These are phyloP conservation scores for Drosophila simulans DNA, from an alignment of 1,140 invertebrate genomes.

Conservation along the genomic window DNA sequence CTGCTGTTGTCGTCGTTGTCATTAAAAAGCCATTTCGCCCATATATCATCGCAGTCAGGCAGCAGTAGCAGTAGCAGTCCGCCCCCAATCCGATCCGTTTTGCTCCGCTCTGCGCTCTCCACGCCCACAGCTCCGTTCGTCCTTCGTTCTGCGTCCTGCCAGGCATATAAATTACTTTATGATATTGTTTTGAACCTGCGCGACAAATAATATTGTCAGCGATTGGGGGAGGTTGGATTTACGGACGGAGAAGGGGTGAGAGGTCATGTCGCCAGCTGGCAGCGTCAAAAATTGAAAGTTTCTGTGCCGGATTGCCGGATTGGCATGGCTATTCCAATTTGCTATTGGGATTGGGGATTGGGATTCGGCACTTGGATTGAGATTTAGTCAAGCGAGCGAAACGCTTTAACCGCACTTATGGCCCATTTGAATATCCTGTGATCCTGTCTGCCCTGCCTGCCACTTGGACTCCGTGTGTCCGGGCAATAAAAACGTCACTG, in stretches of 20 bases:
- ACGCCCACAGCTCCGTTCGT: conserved; percentile 3
- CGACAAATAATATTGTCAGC: conserved; percentile 80
- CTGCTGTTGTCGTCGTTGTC: conserved; percentile 82
- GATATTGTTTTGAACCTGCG: conserved; percentile 82
- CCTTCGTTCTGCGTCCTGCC: conserved; percentile 40
- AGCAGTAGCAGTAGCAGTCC: conserved; percentile 17
- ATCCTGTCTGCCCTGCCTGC: conserved; percentile 30
- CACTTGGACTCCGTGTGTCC: conserved; percentile 43
- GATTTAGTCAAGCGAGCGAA: conserved; percentile 73
- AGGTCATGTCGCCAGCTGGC: conserved; percentile 75
- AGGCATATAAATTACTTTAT: conserved; percentile 82
- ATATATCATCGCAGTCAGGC: conserved; percentile 67
- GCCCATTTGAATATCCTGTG: conserved; percentile 82
- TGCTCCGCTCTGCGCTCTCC: conserved; percentile 3
- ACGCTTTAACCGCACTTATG: conserved; percentile 80
- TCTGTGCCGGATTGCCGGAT: conserved; percentile 27
- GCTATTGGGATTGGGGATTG: not conserved
- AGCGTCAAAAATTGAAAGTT: conserved; percentile 80
- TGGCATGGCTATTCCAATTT: not conserved
- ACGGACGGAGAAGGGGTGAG: conserved; percentile 5
- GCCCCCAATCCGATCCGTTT: conserved; percentile 28
- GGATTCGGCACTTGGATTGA: conserved; percentile 46
- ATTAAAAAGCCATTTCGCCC: conserved; percentile 81
- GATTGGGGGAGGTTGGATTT: conserved; percentile 32
- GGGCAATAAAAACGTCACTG: conserved; percentile 83